These are phyloP conservation scores for Piaya cayana DNA, from an alignment of 2,113 vertebrate species.

Conservation along the genomic window DNA sequence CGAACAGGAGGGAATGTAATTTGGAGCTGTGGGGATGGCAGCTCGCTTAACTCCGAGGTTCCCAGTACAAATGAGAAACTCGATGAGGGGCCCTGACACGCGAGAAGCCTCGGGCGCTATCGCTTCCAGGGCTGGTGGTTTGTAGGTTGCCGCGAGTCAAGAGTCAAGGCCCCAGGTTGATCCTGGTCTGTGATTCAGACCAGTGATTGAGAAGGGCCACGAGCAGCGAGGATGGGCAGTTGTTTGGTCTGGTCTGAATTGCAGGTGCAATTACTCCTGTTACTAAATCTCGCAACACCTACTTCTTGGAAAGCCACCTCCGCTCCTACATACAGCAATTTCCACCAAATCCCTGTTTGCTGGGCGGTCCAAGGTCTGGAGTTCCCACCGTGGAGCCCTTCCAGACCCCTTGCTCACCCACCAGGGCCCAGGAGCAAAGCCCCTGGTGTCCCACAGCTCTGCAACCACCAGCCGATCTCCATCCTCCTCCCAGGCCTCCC, in stretches of 20 bases:
- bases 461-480: background rate
- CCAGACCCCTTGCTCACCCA: background rate
- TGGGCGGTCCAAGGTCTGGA: background rate
- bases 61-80: accelerated
- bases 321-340: accelerated
- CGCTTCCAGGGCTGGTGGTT: accelerated
- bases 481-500: background rate
- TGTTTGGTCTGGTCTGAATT: background rate
- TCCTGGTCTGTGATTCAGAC: background rate
- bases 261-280: background rate
- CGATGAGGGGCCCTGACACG: background rate
- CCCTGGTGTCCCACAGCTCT: background rate
- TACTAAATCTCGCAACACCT: background rate
- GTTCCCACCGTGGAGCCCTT: background rate
- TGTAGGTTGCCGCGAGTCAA: background rate
- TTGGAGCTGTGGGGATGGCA: background rate
- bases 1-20: background rate
- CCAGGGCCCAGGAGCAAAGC: background rate
- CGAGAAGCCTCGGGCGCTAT: accelerated
- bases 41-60: background rate
- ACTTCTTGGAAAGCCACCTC: background rate
- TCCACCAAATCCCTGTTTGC: background rate
- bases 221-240: background rate
- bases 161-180: background rate
- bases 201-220: background rate